Evolutionary conservation across 2,888 invertebrate species (phyloP).

Genomic region (Protodeltote pygarga): DNA sequence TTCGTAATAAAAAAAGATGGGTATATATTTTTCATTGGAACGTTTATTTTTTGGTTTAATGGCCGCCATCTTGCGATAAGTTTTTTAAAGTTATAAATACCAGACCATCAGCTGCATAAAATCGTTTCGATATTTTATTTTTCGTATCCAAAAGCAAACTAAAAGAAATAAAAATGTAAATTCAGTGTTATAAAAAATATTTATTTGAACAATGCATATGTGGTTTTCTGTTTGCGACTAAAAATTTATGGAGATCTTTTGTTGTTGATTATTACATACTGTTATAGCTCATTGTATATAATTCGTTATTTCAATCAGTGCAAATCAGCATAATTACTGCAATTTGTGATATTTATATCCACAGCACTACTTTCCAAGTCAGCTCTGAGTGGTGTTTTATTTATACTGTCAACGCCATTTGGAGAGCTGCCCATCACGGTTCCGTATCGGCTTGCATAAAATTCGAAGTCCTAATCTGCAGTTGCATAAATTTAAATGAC

Average conservation of each 20-base stretch:
- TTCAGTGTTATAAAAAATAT: no score
- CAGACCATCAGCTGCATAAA: background rate
- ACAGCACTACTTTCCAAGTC: constrained; percentile 25
- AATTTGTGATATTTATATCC: constrained; percentile 16
- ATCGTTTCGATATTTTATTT: background rate
- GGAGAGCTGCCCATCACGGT: constrained; percentile 36
- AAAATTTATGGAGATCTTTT: no score
- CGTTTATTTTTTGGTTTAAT: constrained; percentile 14
- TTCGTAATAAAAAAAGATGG: no score
- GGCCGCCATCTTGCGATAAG: background rate
- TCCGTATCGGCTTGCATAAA: no score
- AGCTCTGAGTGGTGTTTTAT: constrained; percentile 25
- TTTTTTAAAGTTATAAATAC: background rate
- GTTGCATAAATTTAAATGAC: no score
- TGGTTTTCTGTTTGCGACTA: no score
- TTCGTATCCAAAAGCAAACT: no score
- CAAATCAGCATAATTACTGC: background rate
- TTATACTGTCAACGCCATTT: constrained; percentile 30
- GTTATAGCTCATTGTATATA: no score
- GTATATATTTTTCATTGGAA: constrained; percentile 25
- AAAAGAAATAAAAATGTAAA: no score
- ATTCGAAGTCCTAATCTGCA: no score
- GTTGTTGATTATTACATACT: no score
- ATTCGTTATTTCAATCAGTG: no score
- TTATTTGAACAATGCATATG: background rate